These are phyloP conservation scores for Metacarcinus magister DNA, from an alignment of 2,888 invertebrate genomes.

Conservation along the genomic window DNA sequence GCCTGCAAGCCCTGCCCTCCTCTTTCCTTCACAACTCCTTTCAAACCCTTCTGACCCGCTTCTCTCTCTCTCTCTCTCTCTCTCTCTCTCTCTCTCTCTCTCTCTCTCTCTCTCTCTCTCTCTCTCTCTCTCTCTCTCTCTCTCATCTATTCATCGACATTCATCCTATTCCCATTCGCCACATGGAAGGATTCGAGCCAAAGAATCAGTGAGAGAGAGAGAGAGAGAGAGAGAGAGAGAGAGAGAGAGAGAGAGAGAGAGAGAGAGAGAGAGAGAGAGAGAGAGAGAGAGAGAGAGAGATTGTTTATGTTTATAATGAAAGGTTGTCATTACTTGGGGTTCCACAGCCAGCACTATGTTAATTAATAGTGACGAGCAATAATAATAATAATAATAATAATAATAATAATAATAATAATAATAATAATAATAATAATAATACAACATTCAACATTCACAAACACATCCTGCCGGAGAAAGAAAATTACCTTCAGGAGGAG, in stretches of 20 bases:
- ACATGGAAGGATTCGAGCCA: not conserved
- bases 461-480: not conserved
- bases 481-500: not conserved
- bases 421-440: not conserved
- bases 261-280: conserved; percentile 48
- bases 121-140: not conserved
- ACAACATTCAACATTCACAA: not conserved
- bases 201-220: not conserved
- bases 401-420: not conserved
- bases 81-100: not conserved
- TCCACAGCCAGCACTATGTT: not conserved
- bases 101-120: conserved; percentile 16
- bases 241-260: conserved; percentile 48
- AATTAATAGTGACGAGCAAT: not conserved
- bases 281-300: conserved; percentile 14
- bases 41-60: not conserved
- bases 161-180: not conserved
- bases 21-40: not conserved
- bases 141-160: not conserved
- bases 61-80: not conserved
- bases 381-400: not conserved
- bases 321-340: not conserved
- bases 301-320: not conserved
- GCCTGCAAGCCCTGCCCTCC: not conserved
- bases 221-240: conserved; percentile 36